These are phyloP conservation scores for Phalanger gymnotis DNA, from an alignment of 2,797 vertebrate genomes.

Conservation along the genomic window DNA sequence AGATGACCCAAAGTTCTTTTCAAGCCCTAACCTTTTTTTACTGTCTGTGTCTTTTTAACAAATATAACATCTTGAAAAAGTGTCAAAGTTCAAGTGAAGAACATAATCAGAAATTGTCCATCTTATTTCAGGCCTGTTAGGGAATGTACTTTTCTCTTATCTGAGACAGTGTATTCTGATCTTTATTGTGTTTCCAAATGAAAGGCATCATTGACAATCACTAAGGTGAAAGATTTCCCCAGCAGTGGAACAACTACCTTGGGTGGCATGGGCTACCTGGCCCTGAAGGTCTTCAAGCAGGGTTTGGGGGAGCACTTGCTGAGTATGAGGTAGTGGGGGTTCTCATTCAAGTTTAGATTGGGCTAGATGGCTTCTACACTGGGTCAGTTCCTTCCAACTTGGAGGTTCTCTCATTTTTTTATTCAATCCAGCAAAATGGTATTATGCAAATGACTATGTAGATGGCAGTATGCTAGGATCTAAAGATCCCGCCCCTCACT, in stretches of 20 bases:
- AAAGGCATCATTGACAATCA: neutral
- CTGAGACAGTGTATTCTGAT: neutral
- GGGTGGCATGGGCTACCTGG: neutral
- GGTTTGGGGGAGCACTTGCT: neutral
- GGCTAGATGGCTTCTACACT: neutral
- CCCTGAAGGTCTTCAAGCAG: neutral
- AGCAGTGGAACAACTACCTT: neutral
- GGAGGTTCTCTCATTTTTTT: neutral
- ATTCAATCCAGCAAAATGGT: neutral
- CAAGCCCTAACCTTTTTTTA: neutral
- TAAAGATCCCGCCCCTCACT: neutral
- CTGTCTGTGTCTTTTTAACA: neutral
- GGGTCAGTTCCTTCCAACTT: neutral
- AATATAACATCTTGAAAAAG: constrained; percentile 3
- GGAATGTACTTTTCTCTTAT: constrained; percentile 37
- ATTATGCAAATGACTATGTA: neutral
- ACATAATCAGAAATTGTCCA: constrained; percentile 33
- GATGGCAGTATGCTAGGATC: neutral
- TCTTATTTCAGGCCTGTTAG: constrained; percentile 19
- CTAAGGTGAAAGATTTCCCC: neutral
- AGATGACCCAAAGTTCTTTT: neutral
- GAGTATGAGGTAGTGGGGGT: neutral
- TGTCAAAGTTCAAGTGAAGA: constrained; percentile 54
- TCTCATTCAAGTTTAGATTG: neutral
- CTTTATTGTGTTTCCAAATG: neutral